Evolutionary conservation across 1,140 invertebrate genomes (phyloP), one percentile per base, ranked within the genome.

Genomic region (Andrena cerasifolii): DNA sequence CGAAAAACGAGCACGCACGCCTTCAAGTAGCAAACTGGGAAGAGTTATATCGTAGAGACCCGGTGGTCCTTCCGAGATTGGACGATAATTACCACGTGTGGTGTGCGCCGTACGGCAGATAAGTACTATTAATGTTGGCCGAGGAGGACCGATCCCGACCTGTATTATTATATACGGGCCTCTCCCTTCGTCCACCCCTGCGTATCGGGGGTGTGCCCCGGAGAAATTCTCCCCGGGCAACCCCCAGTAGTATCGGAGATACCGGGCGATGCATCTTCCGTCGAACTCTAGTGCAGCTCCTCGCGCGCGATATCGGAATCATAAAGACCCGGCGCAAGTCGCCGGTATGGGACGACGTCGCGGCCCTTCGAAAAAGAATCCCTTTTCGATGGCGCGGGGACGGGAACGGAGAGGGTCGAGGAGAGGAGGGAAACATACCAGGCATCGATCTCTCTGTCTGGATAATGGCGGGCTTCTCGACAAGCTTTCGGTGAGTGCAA

Each of bases 1-100:
- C 24, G 56, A 74, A 79, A 83, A 71, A 80, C 47, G 67, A 83
- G 70, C 58, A 73, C 54, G 78, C 80, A 65, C 78, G 67, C 53
- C 71, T 82, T 85, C 73, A 79, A 85, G 83, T 85, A 85, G 82
- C 79, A 66, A 84, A 84, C 71, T 56, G 58, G 79, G 67, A 84
- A 85, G 82, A 84, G 84, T 84, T 85, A 85, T 85, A 84, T 85
- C 79, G 79, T 79, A 74, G 71, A 76, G 67, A 78, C 61, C 58
- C 61, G 82, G 83, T 85, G 82, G 84, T 85, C 82, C 84, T 84
- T 75, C 71, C 68, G 43, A 84, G 83, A 85, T 85, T 84, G 79
- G 75, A 85, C 71, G 83, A 84, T 85, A 85, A 85, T 85, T 85
- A 82, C 82, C 84, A 84, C 79, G 82, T 85, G 79, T 76, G 67